phyloP scores from a whole-genome alignment of 2,797 vertebrate species.

The Apogon hyalosoma region DNA sequence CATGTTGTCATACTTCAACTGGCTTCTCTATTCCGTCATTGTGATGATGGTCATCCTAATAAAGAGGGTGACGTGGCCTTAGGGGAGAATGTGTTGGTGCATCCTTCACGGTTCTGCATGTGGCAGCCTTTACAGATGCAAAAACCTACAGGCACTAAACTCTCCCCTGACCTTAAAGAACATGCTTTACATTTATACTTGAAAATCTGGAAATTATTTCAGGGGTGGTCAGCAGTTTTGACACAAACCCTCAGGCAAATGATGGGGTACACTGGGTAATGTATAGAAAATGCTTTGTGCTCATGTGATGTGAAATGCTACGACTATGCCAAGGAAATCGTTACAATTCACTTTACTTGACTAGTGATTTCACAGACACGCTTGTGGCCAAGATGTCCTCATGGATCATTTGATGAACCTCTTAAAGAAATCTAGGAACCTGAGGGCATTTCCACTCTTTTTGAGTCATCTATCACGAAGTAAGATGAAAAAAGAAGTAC shows the following conservation, averaged over 20 bases:
- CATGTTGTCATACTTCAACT: constrained; percentile 34
- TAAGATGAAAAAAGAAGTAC: background rate
- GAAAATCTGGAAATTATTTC: constrained; percentile 33
- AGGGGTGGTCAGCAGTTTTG: constrained; percentile 10
- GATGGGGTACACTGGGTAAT: background rate
- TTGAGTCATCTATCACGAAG: background rate
- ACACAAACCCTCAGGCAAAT: constrained; percentile 36
- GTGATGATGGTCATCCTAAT: constrained; percentile 27
- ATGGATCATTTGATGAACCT: constrained; percentile 7
- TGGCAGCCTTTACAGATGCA: constrained; percentile 21
- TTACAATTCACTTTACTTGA: constrained; percentile 49
- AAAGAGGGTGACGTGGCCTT: constrained; percentile 18
- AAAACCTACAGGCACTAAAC: constrained; percentile 38
- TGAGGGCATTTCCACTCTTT: constrained; percentile 1
- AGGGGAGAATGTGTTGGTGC: constrained; percentile 30
- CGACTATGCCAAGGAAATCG: constrained; percentile 16
- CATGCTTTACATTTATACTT: constrained; percentile 15
- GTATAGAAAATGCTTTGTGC: constrained; percentile 63
- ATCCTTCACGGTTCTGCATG: constrained; percentile 57
- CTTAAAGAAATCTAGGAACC: background rate
- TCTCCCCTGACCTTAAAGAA: constrained; percentile 25
- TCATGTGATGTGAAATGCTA: constrained; percentile 65
- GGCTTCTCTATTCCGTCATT: constrained; percentile 55
- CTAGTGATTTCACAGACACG: constrained; percentile 48
- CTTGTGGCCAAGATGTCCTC: background rate